These are phyloP conservation scores for Trochalopteron elliotii DNA, from an alignment of 2,113 vertebrate species.

Conservation along the genomic window DNA sequence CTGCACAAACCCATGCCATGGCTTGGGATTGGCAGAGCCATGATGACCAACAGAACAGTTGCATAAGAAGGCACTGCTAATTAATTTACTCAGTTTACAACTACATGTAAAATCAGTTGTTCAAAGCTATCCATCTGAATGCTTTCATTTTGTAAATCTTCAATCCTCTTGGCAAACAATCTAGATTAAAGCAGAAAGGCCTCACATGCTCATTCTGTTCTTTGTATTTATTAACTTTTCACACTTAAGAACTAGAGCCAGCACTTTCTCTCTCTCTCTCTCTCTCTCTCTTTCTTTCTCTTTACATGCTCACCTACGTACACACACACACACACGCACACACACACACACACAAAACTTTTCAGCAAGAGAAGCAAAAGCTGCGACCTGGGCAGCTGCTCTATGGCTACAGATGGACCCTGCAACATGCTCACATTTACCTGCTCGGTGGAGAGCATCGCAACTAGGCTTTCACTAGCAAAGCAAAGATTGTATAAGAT, in stretches of 20 bases:
- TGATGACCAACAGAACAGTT: not conserved
- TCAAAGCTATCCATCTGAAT: not conserved
- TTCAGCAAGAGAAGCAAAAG: not conserved
- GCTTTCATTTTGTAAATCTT: not conserved
- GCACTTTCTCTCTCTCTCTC: not conserved
- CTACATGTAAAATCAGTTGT: not conserved
- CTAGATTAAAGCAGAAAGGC: slow-evolving; percentile 43
- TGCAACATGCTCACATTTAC: not conserved
- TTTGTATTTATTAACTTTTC: slow-evolving; percentile 29
- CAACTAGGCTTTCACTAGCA: not conserved
- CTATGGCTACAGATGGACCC: not conserved
- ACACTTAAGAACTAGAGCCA: not conserved
- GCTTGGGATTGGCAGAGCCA: not conserved
- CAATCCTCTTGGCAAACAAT: slow-evolving; percentile 15
- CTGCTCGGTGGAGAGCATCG: not conserved
- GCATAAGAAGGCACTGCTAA: slow-evolving; percentile 17
- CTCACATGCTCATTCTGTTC: slow-evolving; percentile 17
- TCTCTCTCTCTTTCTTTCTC: not conserved
- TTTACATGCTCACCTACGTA: too few relatives aligned
- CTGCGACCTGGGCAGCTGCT: not conserved
- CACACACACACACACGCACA: too few relatives aligned
- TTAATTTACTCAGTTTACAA: slow-evolving; percentile 34
- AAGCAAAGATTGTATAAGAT: not conserved
- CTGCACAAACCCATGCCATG: not conserved
- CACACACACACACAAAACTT: not conserved